These are phyloP conservation scores for Aspidoscelis tigris DNA, from an alignment of 2,113 vertebrate genomes.

Conservation along the genomic window DNA sequence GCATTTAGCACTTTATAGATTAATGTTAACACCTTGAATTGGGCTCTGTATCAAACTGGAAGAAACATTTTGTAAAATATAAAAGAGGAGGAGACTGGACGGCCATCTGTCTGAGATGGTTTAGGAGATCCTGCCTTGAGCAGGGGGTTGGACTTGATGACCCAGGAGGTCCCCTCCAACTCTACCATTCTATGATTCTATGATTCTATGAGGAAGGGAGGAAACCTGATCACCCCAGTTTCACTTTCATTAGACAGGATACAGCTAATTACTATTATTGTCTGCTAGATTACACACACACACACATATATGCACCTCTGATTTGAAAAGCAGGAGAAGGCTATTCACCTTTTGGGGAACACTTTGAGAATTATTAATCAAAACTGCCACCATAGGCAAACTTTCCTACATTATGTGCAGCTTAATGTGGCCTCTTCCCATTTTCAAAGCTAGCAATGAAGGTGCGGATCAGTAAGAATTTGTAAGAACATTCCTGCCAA, in stretches of 20 bases:
- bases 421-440: conserved; percentile 64
- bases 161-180: no score
- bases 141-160: no score
- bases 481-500: conserved; percentile 52
- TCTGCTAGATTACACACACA: conserved; percentile 57
- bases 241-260: not conserved
- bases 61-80: no score
- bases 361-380: conserved; percentile 68
- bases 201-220: no score
- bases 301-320: conserved; percentile 59
- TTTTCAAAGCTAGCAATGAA: conserved; percentile 68
- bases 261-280: conserved; percentile 58
- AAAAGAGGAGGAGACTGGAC: no score
- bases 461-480: conserved; percentile 63
- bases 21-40: no score
- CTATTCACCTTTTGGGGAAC: conserved; percentile 57
- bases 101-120: no score
- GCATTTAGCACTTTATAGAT: no score
- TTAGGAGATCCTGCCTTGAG: no score
- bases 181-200: no score
- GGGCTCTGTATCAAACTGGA: no score
- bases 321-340: conserved; percentile 56
- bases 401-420: conserved; percentile 62
- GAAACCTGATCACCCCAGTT: no score
- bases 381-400: conserved; percentile 59